Base-by-base conservation (phyloP, 2,888 invertebrate genomes). In the Biston betularia region DNA sequence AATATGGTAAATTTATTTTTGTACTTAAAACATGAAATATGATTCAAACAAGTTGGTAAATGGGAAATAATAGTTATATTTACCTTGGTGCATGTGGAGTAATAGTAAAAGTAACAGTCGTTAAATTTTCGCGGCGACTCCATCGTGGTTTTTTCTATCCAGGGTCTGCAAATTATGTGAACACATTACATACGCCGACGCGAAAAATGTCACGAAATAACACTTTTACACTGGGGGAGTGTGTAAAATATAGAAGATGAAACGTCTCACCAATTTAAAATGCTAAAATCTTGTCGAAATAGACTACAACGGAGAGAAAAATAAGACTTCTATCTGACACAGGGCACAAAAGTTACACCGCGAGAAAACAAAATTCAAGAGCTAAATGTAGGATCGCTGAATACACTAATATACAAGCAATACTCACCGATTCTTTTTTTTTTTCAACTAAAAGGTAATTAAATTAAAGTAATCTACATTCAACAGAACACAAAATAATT, bases 41-140 rank as follows among this genome's bases (percentile, higher is more conserved):
- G 11, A 48, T 2, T 24, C 49, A 49, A 33, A 49, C 58, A 56
- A 11, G 15, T 65, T 68, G n/a, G 24, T 2, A 24, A 24, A 24
- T 24, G 24, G 3, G 3, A 24, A 2, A 24, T 24, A 24, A 79
- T 71, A 65, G 63, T 66, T 73, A 73, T 60, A 65, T 92, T 92
- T 92, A 97, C 97, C 96, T 97, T 97, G 73, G 95, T 95, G 88
- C 97, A 98, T 72, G 96, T 96, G 64, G 97, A 97, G 87, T 97
- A 97, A 87, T 97, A 98, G 90, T 96, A 98, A 94, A 97, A 98
- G 90, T 97, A 97, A 90, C 97, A 98, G 89, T 97, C 97, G 89
- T 97, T 96, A 88, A 96, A 96, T 93, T 96, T 96, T 82, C 95
- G 95, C 79, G 95, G 95, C 79, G 95, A 95, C 91, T 96, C 96